Evolutionary conservation across 2,888 invertebrate genomes (phyloP).

Genomic region (Sceliomorpha sp.): DNA sequence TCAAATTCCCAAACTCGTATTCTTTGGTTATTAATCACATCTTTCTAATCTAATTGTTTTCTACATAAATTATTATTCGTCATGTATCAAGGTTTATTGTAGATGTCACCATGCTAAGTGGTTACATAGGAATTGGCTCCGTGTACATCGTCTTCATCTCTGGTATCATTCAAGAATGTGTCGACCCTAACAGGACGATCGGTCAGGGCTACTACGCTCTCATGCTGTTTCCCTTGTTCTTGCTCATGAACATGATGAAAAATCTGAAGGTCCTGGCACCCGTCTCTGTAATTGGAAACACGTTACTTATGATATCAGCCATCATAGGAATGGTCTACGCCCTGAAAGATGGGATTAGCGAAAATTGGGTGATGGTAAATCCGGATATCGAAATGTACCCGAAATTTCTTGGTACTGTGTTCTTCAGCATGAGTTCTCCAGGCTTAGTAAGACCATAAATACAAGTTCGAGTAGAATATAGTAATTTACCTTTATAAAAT

Average conservation of each 20-base stretch:
- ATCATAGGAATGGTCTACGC: slow-evolving; percentile 61
- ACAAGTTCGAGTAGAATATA: too few species aligned
- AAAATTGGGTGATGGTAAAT: slow-evolving; percentile 56
- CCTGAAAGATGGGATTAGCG: slow-evolving; percentile 57
- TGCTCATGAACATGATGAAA: slow-evolving; percentile 61
- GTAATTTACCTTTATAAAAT: too few species aligned
- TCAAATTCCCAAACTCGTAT: too few species aligned
- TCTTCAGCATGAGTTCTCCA: slow-evolving; percentile 66
- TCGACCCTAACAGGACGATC: slow-evolving; percentile 51
- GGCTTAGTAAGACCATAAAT: slow-evolving; percentile 58
- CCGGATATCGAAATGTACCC: slow-evolving; percentile 58
- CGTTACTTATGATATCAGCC: slow-evolving; percentile 52
- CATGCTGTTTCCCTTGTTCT: slow-evolving; percentile 62
- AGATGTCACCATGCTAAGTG: slow-evolving; percentile 56
- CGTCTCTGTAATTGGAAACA: slow-evolving; percentile 61
- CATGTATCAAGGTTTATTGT: slow-evolving; percentile 52
- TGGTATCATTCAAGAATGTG: slow-evolving; percentile 60
- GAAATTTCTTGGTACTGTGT: slow-evolving; percentile 63
- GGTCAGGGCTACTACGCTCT: slow-evolving; percentile 57
- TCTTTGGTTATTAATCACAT: too few species aligned
- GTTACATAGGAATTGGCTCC: slow-evolving; percentile 64
- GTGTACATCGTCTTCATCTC: slow-evolving; percentile 65
- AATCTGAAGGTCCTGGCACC: slow-evolving; percentile 57
- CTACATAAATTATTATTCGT: slow-evolving; percentile 2
- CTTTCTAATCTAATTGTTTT: too few species aligned